Conservation (phyloP, 2,797 vertebrate species). For the Tadarida brasiliensis region DNA sequence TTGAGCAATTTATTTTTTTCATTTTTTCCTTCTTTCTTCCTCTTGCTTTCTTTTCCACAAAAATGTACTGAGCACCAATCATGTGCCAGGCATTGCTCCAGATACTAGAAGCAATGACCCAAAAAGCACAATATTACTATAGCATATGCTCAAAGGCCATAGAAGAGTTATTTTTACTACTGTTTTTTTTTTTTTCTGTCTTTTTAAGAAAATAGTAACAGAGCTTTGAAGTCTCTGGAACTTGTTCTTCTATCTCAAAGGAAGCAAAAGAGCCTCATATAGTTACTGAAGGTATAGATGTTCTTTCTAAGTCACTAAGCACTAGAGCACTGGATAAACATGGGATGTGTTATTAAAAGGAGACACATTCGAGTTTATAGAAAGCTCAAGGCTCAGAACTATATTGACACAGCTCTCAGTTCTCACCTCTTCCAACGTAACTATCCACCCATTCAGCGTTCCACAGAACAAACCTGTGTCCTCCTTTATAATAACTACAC, state of each 20-base stretch:
- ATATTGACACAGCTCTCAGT: background rate
- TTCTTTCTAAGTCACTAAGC: slow-evolving; percentile 42
- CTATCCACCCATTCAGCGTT: background rate
- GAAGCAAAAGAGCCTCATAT: background rate
- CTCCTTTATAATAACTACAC: background rate
- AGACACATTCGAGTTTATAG: background rate
- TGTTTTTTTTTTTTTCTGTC: background rate
- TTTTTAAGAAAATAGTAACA: slow-evolving; percentile 42
- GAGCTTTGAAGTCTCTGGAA: slow-evolving; percentile 19
- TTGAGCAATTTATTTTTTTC: background rate
- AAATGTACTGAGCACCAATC: background rate
- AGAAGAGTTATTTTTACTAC: background rate
- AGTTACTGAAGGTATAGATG: background rate
- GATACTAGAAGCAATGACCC: slow-evolving; percentile 28
- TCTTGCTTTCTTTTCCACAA: background rate
- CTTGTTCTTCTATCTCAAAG: background rate
- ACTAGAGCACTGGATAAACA: background rate
- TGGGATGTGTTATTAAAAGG: background rate
- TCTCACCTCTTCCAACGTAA: background rate
- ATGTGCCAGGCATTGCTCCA: background rate
- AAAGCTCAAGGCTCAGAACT: slow-evolving; percentile 37
- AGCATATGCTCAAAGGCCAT: background rate
- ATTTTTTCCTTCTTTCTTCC: background rate
- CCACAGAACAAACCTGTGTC: background rate
- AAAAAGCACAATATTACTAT: background rate